Evolutionary conservation across 2,888 invertebrate species (phyloP).

Genomic region (Andrena haemorrhoa): DNA sequence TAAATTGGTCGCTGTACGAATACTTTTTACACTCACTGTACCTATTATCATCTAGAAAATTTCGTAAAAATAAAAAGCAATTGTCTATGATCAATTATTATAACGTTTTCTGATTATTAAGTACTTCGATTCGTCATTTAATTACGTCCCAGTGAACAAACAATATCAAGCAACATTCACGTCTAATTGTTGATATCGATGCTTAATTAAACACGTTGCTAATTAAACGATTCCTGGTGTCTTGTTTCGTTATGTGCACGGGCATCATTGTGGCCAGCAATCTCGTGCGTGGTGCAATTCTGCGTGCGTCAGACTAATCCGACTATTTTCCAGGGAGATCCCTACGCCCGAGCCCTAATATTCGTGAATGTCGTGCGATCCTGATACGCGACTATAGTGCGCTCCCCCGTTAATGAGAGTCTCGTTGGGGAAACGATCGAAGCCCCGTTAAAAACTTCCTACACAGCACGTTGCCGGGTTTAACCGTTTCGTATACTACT

Average conservation of each 20-base stretch:
- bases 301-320: slow-evolving; percentile 70
- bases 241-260: slow-evolving; percentile 13
- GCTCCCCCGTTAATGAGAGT: slow-evolving; percentile 42
- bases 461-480: not conserved
- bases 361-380: slow-evolving; percentile 40
- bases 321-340: slow-evolving; percentile 65
- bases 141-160: not conserved
- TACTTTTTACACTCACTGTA: too few species aligned
- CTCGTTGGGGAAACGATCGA: slow-evolving; percentile 26
- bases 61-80: too few species aligned
- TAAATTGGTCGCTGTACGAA: too few species aligned
- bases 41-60: too few species aligned
- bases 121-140: not conserved
- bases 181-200: slow-evolving; percentile 17
- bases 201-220: slow-evolving; percentile 20
- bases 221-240: slow-evolving; percentile 21
- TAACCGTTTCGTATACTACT: not conserved
- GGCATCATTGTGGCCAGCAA: slow-evolving; percentile 31
- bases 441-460: slow-evolving; percentile 26
- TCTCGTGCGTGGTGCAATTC: slow-evolving; percentile 63
- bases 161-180: slow-evolving; percentile 12
- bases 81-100: not conserved
- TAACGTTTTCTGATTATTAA: not conserved
- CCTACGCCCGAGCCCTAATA: slow-evolving; percentile 40
- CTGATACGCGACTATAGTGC: slow-evolving; percentile 46